Conservation (phyloP, 2,113 vertebrate species). For the Orthonyx spaldingii region DNA sequence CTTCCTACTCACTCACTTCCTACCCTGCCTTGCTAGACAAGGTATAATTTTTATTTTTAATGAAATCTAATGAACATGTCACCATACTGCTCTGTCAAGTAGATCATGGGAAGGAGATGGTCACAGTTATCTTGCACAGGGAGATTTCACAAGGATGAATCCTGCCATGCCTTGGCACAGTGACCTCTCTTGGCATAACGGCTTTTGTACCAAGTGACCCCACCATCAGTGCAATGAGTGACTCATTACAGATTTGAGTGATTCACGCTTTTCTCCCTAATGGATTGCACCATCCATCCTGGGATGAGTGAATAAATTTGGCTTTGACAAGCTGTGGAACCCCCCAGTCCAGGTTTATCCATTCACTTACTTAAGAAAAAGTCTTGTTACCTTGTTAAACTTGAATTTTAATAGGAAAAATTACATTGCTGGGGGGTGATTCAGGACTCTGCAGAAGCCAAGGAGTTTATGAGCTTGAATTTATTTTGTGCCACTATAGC, state of each 20-base stretch:
- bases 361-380: background rate
- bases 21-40: background rate
- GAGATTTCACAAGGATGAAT: background rate
- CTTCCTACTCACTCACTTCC: slow-evolving; percentile 23
- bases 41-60: slow-evolving; percentile 28
- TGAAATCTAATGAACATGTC: background rate
- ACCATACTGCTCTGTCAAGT: background rate
- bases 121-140: background rate
- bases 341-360: background rate
- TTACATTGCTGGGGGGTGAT: background rate
- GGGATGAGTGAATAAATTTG: background rate
- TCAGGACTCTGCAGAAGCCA: background rate
- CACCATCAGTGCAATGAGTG: background rate
- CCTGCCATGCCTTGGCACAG: background rate
- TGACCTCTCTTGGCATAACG: background rate
- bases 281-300: slow-evolving; percentile 6
- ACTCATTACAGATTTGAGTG: background rate
- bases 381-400: background rate
- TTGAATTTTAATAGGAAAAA: background rate
- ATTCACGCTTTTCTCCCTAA: background rate
- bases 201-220: slow-evolving; percentile 1
- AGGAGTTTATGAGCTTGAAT: background rate
- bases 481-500: background rate
- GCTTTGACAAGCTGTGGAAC: background rate
- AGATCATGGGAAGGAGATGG: background rate